phyloP scores from a whole-genome alignment of 2,797 vertebrate species.

The Erethizon dorsatum region DNA sequence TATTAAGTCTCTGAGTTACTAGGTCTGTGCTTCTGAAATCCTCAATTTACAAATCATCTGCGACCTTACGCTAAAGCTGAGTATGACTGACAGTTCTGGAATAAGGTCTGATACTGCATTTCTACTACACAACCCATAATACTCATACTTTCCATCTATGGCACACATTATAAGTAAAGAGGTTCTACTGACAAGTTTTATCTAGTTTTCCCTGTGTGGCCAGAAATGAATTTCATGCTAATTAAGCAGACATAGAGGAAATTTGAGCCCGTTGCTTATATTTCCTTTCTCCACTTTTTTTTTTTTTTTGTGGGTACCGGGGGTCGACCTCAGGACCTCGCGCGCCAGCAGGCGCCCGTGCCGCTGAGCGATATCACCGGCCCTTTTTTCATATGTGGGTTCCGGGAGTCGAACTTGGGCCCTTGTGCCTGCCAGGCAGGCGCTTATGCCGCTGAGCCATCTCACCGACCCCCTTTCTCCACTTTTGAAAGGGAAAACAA shows the following conservation, averaged over 20 bases:
- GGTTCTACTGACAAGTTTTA: not conserved
- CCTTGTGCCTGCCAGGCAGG: no score
- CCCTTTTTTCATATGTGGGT: no score
- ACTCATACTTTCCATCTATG: not conserved
- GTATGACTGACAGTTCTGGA: not conserved
- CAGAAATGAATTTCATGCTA: not conserved
- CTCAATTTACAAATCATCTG: not conserved
- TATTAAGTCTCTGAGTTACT: not conserved
- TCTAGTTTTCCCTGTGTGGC: not conserved
- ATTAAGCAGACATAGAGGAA: not conserved
- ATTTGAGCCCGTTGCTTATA: not conserved
- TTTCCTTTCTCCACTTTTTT: not conserved
- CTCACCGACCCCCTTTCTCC: not conserved
- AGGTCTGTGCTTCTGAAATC: constrained; percentile 12
- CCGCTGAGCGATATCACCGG: no score
- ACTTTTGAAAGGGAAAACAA: not conserved
- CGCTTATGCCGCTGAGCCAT: no score
- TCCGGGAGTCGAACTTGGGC: no score
- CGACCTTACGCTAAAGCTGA: not conserved
- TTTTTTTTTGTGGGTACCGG: no score
- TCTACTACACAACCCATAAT: not conserved
- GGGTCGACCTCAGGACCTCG: no score
- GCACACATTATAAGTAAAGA: not conserved
- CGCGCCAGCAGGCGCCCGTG: no score
- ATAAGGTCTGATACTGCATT: not conserved